Evolutionary conservation across 2,113 vertebrate genomes (phyloP), one percentile per base, ranked within the genome.

Genomic region (Orcinus orca): DNA sequence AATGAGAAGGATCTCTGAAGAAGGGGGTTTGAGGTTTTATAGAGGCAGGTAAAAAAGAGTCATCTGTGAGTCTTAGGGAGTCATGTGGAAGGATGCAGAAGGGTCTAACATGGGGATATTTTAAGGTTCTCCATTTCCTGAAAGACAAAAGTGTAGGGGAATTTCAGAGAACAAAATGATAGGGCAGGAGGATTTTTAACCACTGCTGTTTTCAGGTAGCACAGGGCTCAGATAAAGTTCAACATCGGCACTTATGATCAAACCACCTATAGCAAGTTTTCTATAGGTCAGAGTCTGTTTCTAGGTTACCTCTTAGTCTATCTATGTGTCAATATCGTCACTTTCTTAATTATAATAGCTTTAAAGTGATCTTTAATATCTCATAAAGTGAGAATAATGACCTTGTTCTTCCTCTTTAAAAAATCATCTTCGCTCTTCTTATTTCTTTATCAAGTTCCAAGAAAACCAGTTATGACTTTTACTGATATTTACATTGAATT

Each of bases 401-500:
- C 3, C 21, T 62, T 82, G 33, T 77, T 70, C 33, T 88, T 95
- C 53, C 26, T 81, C 20, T 86, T 70, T 33, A 77, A 89, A 62
- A 70, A 67, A 31, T 91, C 31, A 93, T 70, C 15, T 73, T 88
- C 2, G 1, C 17, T 63, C 20, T 70, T 86, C 10, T 38, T 73
- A 0, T 21, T 62, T 80, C 12, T 79, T 74, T 63, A 15, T 47
- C 8, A 50, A 73, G 2, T 38, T 81, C 23, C 20, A 85, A 26
- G 14, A 58, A 82, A 73, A 47, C 0, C 17, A 63, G 2, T 62
- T 96, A n/a, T 50, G 12, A 47, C 1, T 80, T 84, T 94, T 58
- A 36, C 33, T 95, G 38, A 1, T 63, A n/a, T 63, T 79, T 79
- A 62, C 3, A 36, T 53, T 68, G 12, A 88, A 74, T 63, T 88